These are phyloP conservation scores for Arizona elegans DNA, from an alignment of 2,113 vertebrate genomes.

Conservation along the genomic window DNA sequence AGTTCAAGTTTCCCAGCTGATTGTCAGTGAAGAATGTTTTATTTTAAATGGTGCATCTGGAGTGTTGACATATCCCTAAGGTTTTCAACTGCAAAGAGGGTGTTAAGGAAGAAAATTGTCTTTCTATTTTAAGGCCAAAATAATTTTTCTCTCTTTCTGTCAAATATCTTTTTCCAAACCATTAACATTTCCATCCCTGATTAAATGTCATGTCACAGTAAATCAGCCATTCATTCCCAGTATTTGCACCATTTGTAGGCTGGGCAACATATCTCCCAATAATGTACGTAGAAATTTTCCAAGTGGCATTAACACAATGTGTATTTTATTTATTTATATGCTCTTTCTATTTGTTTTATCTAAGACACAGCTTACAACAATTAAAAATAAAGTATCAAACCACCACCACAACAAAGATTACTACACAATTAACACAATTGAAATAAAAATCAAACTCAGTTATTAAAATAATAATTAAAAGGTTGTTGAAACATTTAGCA, in stretches of 20 bases:
- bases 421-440: not conserved
- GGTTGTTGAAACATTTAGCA: not conserved
- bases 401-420: not conserved
- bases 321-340: not conserved
- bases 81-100: not conserved
- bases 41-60: conserved; percentile 18
- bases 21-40: conserved; percentile 16
- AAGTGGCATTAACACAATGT: accelerated
- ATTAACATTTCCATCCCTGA: not conserved
- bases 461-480: not conserved
- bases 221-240: not conserved
- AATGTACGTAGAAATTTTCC: not conserved
- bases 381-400: not conserved
- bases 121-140: not conserved
- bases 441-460: not conserved
- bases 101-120: not conserved
- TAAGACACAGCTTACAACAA: not conserved
- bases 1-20: conserved; percentile 36
- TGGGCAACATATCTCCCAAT: accelerated
- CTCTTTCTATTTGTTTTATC: not conserved
- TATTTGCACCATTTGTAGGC: not conserved
- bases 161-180: not conserved
- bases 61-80: conserved; percentile 17
- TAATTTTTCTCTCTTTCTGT: conserved; percentile 4
- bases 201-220: not conserved